Conservation (phyloP, 2,888 invertebrate genomes). For the Epirrita christyi region DNA sequence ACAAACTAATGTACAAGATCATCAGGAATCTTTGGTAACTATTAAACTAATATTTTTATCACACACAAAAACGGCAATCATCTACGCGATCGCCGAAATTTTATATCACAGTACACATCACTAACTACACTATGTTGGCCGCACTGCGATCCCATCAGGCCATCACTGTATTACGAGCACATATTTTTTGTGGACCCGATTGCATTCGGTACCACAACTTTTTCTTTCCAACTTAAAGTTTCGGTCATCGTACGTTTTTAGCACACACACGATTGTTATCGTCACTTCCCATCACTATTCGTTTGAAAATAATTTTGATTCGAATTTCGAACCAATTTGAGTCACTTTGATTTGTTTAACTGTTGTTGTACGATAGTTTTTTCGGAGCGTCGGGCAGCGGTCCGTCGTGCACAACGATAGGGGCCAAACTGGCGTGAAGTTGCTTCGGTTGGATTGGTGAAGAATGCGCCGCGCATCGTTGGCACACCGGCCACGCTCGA, state of each 20-base stretch:
- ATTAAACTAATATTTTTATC: conserved; percentile 80
- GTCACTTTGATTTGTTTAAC: conserved; percentile 73
- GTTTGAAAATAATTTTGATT: conserved; percentile 44
- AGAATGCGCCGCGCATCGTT: conserved; percentile 83
- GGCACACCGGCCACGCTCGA: conserved; percentile 78
- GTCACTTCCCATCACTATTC: conserved; percentile 69
- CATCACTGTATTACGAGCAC: conserved; percentile 77
- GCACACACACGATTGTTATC: conserved; percentile 43
- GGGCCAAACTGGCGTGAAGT: conserved; percentile 81
- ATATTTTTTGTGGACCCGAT: conserved; percentile 75
- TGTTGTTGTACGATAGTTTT: conserved; percentile 77
- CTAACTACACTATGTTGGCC: conserved; percentile 77
- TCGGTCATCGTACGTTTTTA: conserved; percentile 72
- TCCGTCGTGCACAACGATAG: conserved; percentile 64
- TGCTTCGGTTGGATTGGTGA: conserved; percentile 73
- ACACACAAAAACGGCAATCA: conserved; percentile 78
- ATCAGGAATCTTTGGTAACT: conserved; percentile 85
- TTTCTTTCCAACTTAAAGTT: conserved; percentile 76
- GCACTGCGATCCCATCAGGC: conserved; percentile 82
- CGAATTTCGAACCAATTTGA: conserved; percentile 57
- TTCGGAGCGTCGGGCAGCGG: conserved; percentile 59
- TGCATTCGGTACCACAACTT: conserved; percentile 78
- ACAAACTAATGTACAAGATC: conserved; percentile 84
- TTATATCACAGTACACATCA: conserved; percentile 83
- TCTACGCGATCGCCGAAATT: conserved; percentile 78